Conservation (phyloP, 2,113 vertebrate genomes). For the Archilochus colubris region DNA sequence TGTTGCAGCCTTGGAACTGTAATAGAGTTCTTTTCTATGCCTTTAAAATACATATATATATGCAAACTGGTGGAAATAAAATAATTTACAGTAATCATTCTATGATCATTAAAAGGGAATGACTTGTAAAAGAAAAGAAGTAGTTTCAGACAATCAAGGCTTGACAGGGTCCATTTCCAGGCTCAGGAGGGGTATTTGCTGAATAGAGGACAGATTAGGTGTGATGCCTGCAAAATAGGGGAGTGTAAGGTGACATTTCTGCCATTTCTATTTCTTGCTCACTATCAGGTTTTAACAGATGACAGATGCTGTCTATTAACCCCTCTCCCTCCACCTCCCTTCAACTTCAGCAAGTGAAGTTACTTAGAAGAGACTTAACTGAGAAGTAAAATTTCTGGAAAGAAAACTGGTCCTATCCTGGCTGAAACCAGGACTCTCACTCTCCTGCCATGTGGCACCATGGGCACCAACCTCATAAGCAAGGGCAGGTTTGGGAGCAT, state of each 20-base stretch:
- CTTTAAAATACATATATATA: neutral
- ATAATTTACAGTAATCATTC: neutral
- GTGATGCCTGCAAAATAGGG: neutral
- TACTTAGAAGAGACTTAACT: too few species aligned
- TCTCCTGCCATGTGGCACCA: accelerated
- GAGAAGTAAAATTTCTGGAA: too few species aligned
- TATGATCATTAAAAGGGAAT: neutral
- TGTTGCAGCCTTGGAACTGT: neutral
- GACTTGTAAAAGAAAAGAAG: neutral
- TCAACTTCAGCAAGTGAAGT: too few species aligned
- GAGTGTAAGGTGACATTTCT: neutral
- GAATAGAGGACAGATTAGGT: neutral
- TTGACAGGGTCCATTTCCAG: neutral
- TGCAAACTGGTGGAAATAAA: neutral
- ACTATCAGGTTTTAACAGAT: too few species aligned
- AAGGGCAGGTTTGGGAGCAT: neutral
- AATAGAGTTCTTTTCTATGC: neutral
- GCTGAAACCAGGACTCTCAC: too few species aligned
- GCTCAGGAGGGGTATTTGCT: neutral
- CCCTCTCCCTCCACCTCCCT: too few species aligned
- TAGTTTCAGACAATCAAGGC: neutral
- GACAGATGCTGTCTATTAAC: too few species aligned
- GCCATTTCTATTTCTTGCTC: neutral
- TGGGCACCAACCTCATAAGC: neutral
- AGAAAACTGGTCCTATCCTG: too few species aligned